Conservation (phyloP, 2,113 vertebrate genomes). For the Oryzias woworae region DNA sequence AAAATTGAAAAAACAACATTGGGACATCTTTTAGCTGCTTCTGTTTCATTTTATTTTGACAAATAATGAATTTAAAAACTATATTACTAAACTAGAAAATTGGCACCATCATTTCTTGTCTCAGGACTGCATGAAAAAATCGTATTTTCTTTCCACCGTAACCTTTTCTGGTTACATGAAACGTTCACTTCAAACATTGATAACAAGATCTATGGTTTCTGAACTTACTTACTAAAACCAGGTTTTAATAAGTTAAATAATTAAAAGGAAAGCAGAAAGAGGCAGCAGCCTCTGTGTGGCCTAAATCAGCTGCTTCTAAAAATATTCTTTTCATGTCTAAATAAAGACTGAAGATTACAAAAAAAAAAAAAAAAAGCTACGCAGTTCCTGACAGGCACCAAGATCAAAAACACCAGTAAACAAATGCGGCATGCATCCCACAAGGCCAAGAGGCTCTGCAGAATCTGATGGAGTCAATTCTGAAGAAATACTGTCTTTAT, state of each 20-base stretch:
- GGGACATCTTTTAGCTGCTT: too few relatives aligned
- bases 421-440: neutral
- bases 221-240: neutral
- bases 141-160: too few relatives aligned
- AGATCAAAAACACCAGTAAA: constrained; percentile 4
- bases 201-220: too few relatives aligned
- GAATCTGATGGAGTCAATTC: neutral
- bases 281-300: constrained; percentile 2
- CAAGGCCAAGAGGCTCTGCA: neutral
- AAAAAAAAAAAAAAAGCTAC: constrained; percentile 31
- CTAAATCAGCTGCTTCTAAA: constrained; percentile 35
- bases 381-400: neutral
- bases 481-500: constrained; percentile 4
- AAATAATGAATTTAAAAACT: too few relatives aligned
- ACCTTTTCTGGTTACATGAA: too few relatives aligned
- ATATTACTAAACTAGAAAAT: too few relatives aligned
- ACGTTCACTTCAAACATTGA: too few relatives aligned
- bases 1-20: too few relatives aligned
- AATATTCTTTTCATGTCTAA: constrained; percentile 52
- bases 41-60: too few relatives aligned
- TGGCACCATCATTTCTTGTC: too few relatives aligned
- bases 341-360: constrained; percentile 37
- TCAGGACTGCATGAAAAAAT: too few relatives aligned
- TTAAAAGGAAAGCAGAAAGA: constrained; percentile 6
- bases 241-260: too few relatives aligned